Conservation (phyloP, 2,797 vertebrate species). For the Fistularia commersonii region DNA sequence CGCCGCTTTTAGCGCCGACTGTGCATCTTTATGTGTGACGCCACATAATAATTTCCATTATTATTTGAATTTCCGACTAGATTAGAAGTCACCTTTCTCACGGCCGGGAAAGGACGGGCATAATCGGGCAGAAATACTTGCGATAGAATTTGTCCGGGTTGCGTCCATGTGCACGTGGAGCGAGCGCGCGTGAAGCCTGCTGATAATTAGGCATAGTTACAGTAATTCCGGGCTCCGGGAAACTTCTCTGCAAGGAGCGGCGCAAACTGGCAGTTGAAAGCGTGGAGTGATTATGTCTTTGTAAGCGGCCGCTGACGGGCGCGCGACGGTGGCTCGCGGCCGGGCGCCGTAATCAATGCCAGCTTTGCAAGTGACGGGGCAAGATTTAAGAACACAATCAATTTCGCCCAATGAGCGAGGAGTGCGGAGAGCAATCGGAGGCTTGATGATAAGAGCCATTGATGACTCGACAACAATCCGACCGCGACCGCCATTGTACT, state of each 20-base stretch:
- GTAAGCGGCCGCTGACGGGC: conserved; percentile 59
- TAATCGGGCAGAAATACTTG: too few relatives aligned
- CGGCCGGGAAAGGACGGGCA: too few relatives aligned
- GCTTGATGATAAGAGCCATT: conserved; percentile 52
- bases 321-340: conserved; percentile 38
- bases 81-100: too few relatives aligned
- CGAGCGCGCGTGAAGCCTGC: neutral
- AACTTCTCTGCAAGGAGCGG: conserved; percentile 43
- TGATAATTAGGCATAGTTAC: conserved; percentile 41
- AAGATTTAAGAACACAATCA: conserved; percentile 64
- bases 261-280: conserved; percentile 64
- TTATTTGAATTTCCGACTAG: too few relatives aligned
- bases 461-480: conserved; percentile 67
- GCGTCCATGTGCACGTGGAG: neutral
- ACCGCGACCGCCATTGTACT: conserved; percentile 38
- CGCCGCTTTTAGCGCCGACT: too few relatives aligned
- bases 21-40: too few relatives aligned
- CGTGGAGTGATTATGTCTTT: conserved; percentile 69
- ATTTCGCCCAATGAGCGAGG: conserved; percentile 52
- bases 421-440: conserved; percentile 29
- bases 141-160: too few relatives aligned
- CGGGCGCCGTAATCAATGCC: conserved; percentile 64
- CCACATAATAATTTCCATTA: too few relatives aligned
- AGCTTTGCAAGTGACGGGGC: conserved; percentile 55
- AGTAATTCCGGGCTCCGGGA: conserved; percentile 48